Percentiles rank a stretch among this genome's conserved stretches.
Conservation (phyloP, 2,888 invertebrate genomes). For the Lumbricus terrestris region DNA sequence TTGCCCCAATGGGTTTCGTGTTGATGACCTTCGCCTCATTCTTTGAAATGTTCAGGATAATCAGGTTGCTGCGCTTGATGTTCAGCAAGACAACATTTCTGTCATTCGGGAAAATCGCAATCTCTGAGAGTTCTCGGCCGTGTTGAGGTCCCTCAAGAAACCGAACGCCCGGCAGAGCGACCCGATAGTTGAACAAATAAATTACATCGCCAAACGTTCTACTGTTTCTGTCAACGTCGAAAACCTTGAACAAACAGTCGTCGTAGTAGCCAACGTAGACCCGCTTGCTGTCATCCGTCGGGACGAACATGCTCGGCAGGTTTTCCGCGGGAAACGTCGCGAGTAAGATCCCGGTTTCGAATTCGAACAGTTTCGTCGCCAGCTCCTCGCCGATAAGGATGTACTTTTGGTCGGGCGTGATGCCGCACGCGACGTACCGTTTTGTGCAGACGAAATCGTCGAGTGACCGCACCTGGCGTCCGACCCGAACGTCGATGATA, state of each 20-base stretch:
- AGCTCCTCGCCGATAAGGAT: slow-evolving; percentile 39
- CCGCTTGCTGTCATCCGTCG: slow-evolving; percentile 41
- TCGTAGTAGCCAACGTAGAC: slow-evolving; percentile 43
- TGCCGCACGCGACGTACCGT: slow-evolving; percentile 36
- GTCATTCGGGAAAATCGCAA: slow-evolving; percentile 34
- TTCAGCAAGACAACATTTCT: slow-evolving; percentile 34
- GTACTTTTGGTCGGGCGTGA: slow-evolving; percentile 38
- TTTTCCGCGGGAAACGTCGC: slow-evolving; percentile 36
- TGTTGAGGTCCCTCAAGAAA: slow-evolving; percentile 34
- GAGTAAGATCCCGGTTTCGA: slow-evolving; percentile 28
- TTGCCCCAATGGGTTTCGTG: slow-evolving; percentile 31
- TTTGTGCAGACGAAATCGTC: slow-evolving; percentile 37
- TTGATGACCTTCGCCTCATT: slow-evolving; percentile 29
- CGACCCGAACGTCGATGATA: slow-evolving; percentile 38
- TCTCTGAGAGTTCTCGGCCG: slow-evolving; percentile 36
- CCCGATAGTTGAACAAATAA: slow-evolving; percentile 35
- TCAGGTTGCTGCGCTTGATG: slow-evolving; percentile 35
- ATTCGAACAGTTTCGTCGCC: slow-evolving; percentile 36
- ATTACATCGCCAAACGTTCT: slow-evolving; percentile 30
- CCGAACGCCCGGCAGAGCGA: slow-evolving; percentile 21
- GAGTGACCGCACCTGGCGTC: slow-evolving; percentile 32
- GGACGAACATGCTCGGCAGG: slow-evolving; percentile 38
- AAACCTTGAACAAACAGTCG: slow-evolving; percentile 41
- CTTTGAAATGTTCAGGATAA: slow-evolving; percentile 33
- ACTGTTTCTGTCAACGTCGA: slow-evolving; percentile 36